Base-by-base conservation (phyloP, 1,140 invertebrate genomes). In the Chrysopa pallens region DNA sequence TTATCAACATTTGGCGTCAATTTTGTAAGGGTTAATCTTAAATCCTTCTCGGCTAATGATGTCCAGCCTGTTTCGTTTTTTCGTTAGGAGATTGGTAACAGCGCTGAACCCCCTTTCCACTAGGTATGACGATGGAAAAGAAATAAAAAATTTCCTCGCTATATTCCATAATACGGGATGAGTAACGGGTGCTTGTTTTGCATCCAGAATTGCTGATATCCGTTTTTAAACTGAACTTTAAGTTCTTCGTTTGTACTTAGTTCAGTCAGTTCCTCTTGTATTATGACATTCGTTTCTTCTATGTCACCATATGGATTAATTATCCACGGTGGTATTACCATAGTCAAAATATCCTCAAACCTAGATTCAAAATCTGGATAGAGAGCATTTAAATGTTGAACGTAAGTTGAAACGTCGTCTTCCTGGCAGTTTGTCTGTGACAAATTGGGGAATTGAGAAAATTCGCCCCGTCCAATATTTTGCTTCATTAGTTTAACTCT, bases 331-430 rank as follows among this genome's bases (percentile, higher is more conserved):
- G 46, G 51, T 48, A 55, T 54, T 50, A 42, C 45, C 51, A 53
- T 52, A 35, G 44, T 53, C 50, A 50, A 43, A 48, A 56, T 43
- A 52, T 55, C 52, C 35, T 55, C 42, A 51, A 56, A 53, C 37
- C 53, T 49, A 28, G 15, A 46, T 50, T 54, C 38, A 43, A 54
- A 3, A 27, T 53, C 48, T 43, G 36, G 5, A 38, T 51, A 29
- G 9, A 51, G 45, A 38, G 28, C 45, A 44, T 50, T 52, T 52
- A 55, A 55, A 49, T 55, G 51, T 55, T 51, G 48, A 50, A 49
- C 45, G 46, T 48, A 51, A 38, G 39, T 39, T 28, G 11, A 47
- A 48, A 54, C 36, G 35, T 54, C 43, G 17, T 51, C 35, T 28
- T 50, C 47, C 31, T 47, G 46, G 39, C 31, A 31, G 47, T 53